Evolutionary conservation across 2,113 vertebrate genomes (phyloP), one percentile per base, ranked within the genome.

Genomic region (Ursus arctos): DNA sequence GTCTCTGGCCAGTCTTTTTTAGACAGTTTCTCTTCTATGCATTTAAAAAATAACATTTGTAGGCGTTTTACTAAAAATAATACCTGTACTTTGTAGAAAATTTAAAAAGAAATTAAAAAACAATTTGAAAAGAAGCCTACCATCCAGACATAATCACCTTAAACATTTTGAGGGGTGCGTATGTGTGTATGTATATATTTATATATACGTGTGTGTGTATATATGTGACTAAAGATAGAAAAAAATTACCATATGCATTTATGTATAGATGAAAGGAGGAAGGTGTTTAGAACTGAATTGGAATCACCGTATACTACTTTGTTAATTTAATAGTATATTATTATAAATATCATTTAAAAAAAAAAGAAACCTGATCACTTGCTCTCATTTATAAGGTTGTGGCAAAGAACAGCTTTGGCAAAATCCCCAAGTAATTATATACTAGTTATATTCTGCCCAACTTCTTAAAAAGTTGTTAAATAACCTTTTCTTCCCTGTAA

Each of bases 11-110:
- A 98, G 95, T 91, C 94, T 94, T 94, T 97, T 97, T 93, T 79
- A 97, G 98, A 98, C 98, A 98, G 97, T 94, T 98, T 98, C 95
- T 97, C 95, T 96, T 97, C 93, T 98, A 94, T 98, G 94, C 88
- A 95, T 97, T 98, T 74, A 55, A 82, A 95, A 98, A 98, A 97
- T 95, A 98, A 97, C 94, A 98, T 93, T 97, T 97, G 65, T 94
- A 94, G 92, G 84, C 16, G 4, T 95, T 96, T 98, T 95, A 97
- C 84, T 98, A 95, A 97, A 98, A 98, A 97, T 94, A 97, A 95
- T 97, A 95, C 83, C 88, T 84, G 81, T 96, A 88, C 88, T 97
- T 98, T 96, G 82, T 93, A 91, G 93, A 97, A 97, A 88, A 82
- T 85, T 95, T 95, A 76, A 95, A 96, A 95, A 95, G 76, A 95